phyloP scores from a whole-genome alignment of 2,797 vertebrate genomes.

The Catharus ustulatus region DNA sequence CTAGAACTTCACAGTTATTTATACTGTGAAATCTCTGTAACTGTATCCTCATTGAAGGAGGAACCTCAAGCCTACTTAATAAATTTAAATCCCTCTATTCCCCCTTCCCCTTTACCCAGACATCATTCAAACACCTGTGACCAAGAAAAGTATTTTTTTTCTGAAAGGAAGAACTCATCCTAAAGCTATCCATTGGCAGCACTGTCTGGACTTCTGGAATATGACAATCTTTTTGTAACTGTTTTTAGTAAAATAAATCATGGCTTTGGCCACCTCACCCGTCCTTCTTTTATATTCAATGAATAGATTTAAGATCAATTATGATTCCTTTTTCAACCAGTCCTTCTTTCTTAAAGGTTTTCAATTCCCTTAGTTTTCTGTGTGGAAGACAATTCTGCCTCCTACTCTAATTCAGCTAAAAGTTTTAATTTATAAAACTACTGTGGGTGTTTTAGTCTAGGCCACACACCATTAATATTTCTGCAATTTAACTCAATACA shows the following conservation, averaged over 20 bases:
- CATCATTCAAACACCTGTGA: neutral
- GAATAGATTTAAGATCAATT: neutral
- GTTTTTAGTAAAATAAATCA: neutral
- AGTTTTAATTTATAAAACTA: constrained; percentile 29
- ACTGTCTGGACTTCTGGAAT: neutral
- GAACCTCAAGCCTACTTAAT: neutral
- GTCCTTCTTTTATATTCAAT: neutral
- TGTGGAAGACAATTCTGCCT: neutral
- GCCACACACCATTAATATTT: constrained; percentile 11
- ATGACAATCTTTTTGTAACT: neutral
- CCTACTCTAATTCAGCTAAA: constrained; percentile 16
- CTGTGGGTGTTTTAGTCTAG: constrained; percentile 21
- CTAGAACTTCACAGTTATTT: neutral
- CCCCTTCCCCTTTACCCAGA: neutral
- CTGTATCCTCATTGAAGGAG: neutral
- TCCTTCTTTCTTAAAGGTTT: neutral
- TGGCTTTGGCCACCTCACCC: neutral
- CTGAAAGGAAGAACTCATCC: neutral
- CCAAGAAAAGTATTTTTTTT: neutral
- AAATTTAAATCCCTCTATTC: neutral
- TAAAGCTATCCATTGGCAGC: neutral
- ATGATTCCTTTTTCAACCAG: neutral
- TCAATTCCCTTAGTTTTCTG: neutral
- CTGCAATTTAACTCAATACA: neutral
- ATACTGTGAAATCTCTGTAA: neutral